phyloP scores from a whole-genome alignment of 2,113 vertebrate species.

The Forbesichthys agassizii region DNA sequence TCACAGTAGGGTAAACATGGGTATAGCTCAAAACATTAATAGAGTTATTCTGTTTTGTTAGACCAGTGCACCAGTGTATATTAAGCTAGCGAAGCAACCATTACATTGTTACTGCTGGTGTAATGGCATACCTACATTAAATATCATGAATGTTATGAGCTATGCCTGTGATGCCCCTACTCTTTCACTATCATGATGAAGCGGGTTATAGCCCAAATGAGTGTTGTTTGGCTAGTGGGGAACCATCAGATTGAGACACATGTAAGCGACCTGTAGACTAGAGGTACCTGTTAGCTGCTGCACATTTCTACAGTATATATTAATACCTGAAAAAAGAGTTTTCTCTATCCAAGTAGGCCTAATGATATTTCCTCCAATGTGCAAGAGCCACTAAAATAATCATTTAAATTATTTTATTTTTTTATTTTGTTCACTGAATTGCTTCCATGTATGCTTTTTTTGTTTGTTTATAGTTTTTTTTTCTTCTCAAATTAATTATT shows the following conservation, averaged over 20 bases:
- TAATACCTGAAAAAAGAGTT: conserved; percentile 44
- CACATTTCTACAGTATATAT: conserved; percentile 34
- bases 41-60: no score
- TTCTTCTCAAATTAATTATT: conserved; percentile 19
- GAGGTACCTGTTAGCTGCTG: conserved; percentile 55
- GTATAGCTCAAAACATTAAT: no score
- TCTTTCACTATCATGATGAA: no score
- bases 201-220: no score
- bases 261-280: conserved; percentile 15
- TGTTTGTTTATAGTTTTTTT: conserved; percentile 30
- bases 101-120: conserved; percentile 11
- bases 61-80: no score
- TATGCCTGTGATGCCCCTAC: no score
- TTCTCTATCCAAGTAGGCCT: conserved; percentile 38
- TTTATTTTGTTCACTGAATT: conserved; percentile 32
- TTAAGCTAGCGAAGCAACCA: no score
- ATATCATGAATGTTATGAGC: no score
- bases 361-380: conserved; percentile 58
- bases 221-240: conserved; percentile 22
- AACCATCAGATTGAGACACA: conserved; percentile 29
- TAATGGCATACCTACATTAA: conserved; percentile 23
- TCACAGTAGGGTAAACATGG: no score
- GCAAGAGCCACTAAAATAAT: conserved; percentile 58
- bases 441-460: conserved; percentile 34
- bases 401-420: not conserved